Base-by-base conservation (phyloP, 2,797 vertebrate genomes). In the Acipenser transmontanus region DNA sequence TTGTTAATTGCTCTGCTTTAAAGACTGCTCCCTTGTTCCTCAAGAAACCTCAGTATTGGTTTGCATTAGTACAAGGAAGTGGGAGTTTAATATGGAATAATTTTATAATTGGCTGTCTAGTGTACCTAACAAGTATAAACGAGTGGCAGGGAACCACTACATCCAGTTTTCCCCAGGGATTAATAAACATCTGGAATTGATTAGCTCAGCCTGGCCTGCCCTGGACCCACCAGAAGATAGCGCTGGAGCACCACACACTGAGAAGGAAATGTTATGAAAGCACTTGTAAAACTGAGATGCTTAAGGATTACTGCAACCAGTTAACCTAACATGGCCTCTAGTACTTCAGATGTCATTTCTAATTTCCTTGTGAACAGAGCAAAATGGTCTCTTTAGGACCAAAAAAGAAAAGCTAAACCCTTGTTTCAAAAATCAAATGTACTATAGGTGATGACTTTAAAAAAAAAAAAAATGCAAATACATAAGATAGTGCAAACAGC, bases 201-300 rank as follows among this genome's bases (percentile, higher is more conserved):
- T 82, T 80, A 78, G 54, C 47, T 47, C 62, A 70, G 67, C 13
- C 20, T 69, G 68, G 66, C 49, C 72, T 50, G 68, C 67, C 57
- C 50, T 8, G 48, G 50, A 51, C 59, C 62, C 50, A 68, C 90
- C 93, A 90, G 89, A 79, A 94, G 93, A 83, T 88, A 89, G 93
- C 81, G 78, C 82, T 82, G 79, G 69, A 81, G 70, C 70, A 78
- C 80, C 67, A 62, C 66, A 13, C 66, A 77, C 47, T 14, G 65
- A 66, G 0, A 10, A 64, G 62, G 48, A 63, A 6, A 47, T 12
- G 6, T 11, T 50, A 73, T 75, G 12, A 61, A 47, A 61, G 60
- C 47, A 34, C 17, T 34, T 47, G 8, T 34, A 61, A 20, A 61
- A 12, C 13, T 34, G 7, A 61, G 60, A 61, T 61, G 17, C 60